phyloP scores from a whole-genome alignment of 2,113 vertebrate species.

The Haliaeetus leucogaster region DNA sequence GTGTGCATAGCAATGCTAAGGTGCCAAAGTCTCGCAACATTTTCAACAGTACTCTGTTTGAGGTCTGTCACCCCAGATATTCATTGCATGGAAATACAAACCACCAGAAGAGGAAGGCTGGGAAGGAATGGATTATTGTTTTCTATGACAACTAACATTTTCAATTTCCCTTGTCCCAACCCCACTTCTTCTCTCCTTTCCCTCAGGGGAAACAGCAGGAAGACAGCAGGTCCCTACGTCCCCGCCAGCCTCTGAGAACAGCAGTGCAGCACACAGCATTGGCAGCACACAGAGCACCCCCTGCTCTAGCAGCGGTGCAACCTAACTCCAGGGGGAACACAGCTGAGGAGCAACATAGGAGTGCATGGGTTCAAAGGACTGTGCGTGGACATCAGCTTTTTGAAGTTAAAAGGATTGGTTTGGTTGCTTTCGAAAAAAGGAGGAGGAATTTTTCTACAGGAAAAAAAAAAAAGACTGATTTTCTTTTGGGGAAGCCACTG shows the following conservation, averaged over 20 bases:
- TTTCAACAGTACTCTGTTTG: not conserved
- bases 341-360: not conserved
- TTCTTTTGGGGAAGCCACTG: conserved; percentile 56
- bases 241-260: conserved; percentile 87
- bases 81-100: not conserved
- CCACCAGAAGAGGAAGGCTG: not conserved
- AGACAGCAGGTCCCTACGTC: conserved; percentile 83
- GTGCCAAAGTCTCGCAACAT: not conserved
- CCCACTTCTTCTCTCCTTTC: not conserved
- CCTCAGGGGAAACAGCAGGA: conserved; percentile 77
- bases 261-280: conserved; percentile 91
- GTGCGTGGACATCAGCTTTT: not conserved
- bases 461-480: conserved; percentile 30
- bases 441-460: conserved; percentile 16
- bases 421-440: conserved; percentile 21
- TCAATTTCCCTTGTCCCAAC: not conserved
- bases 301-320: conserved; percentile 92
- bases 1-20: not conserved
- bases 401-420: conserved; percentile 40
- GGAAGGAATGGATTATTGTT: not conserved
- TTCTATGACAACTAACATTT: not conserved
- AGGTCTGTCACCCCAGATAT: not conserved
- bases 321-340: conserved; percentile 65
- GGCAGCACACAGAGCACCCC: conserved; percentile 97
- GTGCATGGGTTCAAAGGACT: conserved; percentile 15